Percentiles rank a stretch among this genome's conserved stretches.
phyloP scores from a whole-genome alignment of 2,888 invertebrate genomes.

The Calameuta idolon region DNA sequence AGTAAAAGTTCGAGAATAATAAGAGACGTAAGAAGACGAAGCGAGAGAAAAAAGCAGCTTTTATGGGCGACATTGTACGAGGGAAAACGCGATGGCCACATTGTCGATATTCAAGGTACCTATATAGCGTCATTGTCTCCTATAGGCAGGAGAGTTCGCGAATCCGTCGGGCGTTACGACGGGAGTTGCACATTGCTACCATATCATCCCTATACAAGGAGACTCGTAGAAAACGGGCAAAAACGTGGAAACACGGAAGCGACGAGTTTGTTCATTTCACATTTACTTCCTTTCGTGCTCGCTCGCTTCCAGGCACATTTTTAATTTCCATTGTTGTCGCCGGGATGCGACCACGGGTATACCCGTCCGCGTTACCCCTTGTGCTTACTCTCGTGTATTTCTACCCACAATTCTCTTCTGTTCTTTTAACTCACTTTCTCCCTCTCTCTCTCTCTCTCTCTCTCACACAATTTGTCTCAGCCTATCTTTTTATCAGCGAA shows the following conservation, averaged over 20 bases:
- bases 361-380: neutral
- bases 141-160: constrained; percentile 35
- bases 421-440: constrained; percentile 25
- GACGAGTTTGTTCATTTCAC: constrained; percentile 45
- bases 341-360: constrained; percentile 7
- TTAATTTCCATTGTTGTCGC: constrained; percentile 53
- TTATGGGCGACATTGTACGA: neutral
- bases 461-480: neutral
- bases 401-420: constrained; percentile 16
- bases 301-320: constrained; percentile 50
- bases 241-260: constrained; percentile 31
- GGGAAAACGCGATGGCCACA: constrained; percentile 35
- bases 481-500: constrained; percentile 9
- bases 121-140: constrained; percentile 50
- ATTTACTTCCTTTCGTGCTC: constrained; percentile 44
- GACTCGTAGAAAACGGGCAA: constrained; percentile 10
- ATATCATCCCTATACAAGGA: neutral
- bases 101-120: constrained; percentile 19
- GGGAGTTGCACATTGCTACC: neutral
- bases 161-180: constrained; percentile 33
- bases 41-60: constrained; percentile 13
- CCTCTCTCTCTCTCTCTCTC: constrained; percentile 19
- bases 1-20: constrained; percentile 14
- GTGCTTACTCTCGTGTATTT: neutral
- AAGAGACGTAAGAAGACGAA: constrained; percentile 14